phyloP scores from a whole-genome alignment of 1,140 invertebrate species.

The Drosophila navojoa region DNA sequence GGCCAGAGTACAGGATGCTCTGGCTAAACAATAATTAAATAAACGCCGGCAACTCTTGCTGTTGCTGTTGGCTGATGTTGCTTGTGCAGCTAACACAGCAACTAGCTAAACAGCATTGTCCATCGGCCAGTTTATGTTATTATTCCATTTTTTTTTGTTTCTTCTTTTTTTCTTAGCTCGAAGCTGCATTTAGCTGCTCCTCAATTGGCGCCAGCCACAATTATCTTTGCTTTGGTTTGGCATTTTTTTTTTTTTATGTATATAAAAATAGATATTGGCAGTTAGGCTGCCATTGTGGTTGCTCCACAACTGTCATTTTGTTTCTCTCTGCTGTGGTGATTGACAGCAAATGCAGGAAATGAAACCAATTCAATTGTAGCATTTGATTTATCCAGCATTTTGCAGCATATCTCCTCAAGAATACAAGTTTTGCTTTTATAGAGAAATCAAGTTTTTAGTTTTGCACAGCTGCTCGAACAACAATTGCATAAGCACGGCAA shows the following conservation, averaged over 20 bases:
- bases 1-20: constrained; percentile 43
- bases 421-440: constrained; percentile 32
- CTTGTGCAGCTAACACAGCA: constrained; percentile 18
- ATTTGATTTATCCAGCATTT: constrained; percentile 22
- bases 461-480: constrained; percentile 12
- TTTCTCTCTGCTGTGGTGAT: constrained; percentile 4
- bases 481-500: constrained; percentile 31
- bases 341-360: constrained; percentile 47
- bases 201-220: constrained; percentile 59
- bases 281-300: constrained; percentile 49
- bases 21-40: constrained; percentile 51
- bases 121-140: constrained; percentile 53
- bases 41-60: constrained; percentile 26
- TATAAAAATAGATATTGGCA: constrained; percentile 63
- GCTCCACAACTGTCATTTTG: constrained; percentile 64
- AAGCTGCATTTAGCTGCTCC: constrained; percentile 24
- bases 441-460: constrained; percentile 25
- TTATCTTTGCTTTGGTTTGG: constrained; percentile 34
- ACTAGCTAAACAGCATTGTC: constrained; percentile 51
- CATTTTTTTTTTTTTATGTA: constrained; percentile 19
- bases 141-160: constrained; percentile 38
- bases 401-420: constrained; percentile 9
- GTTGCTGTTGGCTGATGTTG: constrained; percentile 10
- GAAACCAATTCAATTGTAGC: constrained; percentile 17
- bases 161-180: not conserved